A percentile compares a stretch with the other conserved stretches of the same genome.
Evolutionary conservation across 1,140 invertebrate genomes (phyloP).

Genomic region (Acromyrmex charruanus): DNA sequence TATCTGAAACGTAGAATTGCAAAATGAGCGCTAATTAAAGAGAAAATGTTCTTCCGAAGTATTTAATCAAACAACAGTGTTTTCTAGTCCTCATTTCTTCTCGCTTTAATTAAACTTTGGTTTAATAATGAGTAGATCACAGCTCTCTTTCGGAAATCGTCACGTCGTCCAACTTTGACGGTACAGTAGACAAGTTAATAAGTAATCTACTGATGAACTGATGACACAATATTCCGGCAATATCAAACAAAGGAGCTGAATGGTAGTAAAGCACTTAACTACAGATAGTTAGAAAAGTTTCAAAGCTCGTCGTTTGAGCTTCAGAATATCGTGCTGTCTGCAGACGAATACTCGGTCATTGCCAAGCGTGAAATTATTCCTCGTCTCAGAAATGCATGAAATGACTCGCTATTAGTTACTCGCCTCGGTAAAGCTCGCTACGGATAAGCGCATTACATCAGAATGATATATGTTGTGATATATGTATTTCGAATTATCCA

Average conservation of each 20-base stretch:
- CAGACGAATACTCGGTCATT: conserved; percentile 24
- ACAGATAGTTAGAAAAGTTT: conserved; percentile 39
- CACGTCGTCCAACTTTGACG: conserved; percentile 7
- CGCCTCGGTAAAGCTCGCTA: conserved; percentile 9
- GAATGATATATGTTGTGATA: neutral
- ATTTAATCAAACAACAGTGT: neutral
- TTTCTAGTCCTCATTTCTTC: neutral
- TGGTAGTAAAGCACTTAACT: conserved; percentile 20
- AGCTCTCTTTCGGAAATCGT: neutral
- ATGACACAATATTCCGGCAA: neutral
- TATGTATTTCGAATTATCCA: neutral
- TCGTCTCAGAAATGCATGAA: conserved; percentile 19
- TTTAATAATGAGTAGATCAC: conserved; percentile 24
- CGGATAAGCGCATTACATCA: conserved; percentile 42
- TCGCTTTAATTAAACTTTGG: conserved; percentile 27
- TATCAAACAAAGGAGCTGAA: conserved; percentile 35
- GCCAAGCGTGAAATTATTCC: conserved; percentile 55
- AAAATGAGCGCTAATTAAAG: conserved; percentile 34
- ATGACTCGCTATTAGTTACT: conserved; percentile 23
- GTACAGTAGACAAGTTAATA: neutral
- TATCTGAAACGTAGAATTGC: neutral
- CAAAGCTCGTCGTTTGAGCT: neutral
- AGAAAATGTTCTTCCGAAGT: neutral
- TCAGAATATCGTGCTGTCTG: conserved; percentile 1
- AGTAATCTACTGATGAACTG: conserved; percentile 9